A percentile compares a stretch with the other conserved stretches of the same genome.
Conservation (phyloP, 1,140 invertebrate genomes). For the Caligus rogercresseyi region DNA sequence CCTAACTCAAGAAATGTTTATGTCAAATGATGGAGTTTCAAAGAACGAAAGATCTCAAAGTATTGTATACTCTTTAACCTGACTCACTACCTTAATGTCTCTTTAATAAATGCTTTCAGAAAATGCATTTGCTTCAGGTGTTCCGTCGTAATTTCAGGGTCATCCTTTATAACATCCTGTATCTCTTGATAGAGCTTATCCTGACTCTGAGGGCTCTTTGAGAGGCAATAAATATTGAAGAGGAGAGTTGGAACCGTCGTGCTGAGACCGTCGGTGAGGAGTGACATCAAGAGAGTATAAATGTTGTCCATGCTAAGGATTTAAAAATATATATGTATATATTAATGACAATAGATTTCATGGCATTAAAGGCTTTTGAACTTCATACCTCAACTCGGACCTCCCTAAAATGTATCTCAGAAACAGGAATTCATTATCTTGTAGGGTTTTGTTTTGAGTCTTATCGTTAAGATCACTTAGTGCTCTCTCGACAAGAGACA, state of each 20-base stretch:
- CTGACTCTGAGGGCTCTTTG: slow-evolving; percentile 30
- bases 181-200: slow-evolving; percentile 33
- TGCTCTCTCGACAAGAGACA: background rate
- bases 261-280: slow-evolving; percentile 37
- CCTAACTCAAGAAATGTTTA: too few species aligned
- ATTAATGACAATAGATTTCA: too few species aligned
- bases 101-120: slow-evolving; percentile 36
- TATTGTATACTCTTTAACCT: too few species aligned
- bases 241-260: slow-evolving; percentile 26
- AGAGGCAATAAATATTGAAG: slow-evolving; percentile 28
- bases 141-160: slow-evolving; percentile 27
- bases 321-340: background rate
- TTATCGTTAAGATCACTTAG: background rate
- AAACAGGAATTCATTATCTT: background rate
- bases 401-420: background rate
- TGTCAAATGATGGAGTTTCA: too few species aligned
- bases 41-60: too few species aligned
- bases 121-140: slow-evolving; percentile 29
- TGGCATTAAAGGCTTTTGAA: too few species aligned
- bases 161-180: slow-evolving; percentile 21
- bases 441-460: background rate
- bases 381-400: background rate
- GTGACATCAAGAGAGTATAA: slow-evolving; percentile 32
- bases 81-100: slow-evolving; percentile 34
- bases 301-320: slow-evolving; percentile 30